Evolutionary conservation across 30 jellyfish, hydroid and myxozoan genomes (phyloP).

Genomic region (Rhopilema esculentum): DNA sequence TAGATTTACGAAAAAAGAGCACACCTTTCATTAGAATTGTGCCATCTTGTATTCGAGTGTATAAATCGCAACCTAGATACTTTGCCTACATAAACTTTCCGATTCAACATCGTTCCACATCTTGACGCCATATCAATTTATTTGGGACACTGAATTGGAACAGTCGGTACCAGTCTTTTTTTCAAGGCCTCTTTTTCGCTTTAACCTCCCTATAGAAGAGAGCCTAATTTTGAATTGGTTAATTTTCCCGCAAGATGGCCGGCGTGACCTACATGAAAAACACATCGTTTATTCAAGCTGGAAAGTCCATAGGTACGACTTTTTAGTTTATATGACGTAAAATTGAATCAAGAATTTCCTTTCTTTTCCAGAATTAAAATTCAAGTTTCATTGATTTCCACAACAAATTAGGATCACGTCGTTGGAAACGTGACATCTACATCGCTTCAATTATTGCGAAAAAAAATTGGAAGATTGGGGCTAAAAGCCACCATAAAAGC

Average conservation of each 20-base stretch:
- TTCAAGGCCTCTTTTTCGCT: slow-evolving; percentile 11
- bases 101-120: slow-evolving; percentile 14
- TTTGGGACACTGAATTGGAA: slow-evolving; percentile 14
- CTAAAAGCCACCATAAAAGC: no score
- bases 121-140: slow-evolving; percentile 62
- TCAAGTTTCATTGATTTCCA: no score
- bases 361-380: no score
- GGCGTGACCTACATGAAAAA: no score
- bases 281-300: no score
- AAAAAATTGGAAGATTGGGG: no score
- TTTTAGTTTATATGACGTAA: no score
- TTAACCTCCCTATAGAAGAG: slow-evolving; percentile 1
- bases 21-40: slow-evolving; percentile 20
- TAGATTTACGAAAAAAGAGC: neutral
- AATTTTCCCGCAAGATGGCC: neutral
- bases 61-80: neutral
- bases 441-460: no score
- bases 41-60: neutral
- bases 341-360: no score
- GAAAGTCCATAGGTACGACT: no score
- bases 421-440: no score
- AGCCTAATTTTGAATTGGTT: neutral
- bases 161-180: neutral
- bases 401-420: no score
- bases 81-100: neutral